These are phyloP conservation scores for Anoncus sp. DNA, from an alignment of 2,888 invertebrate genomes.

Conservation along the genomic window DNA sequence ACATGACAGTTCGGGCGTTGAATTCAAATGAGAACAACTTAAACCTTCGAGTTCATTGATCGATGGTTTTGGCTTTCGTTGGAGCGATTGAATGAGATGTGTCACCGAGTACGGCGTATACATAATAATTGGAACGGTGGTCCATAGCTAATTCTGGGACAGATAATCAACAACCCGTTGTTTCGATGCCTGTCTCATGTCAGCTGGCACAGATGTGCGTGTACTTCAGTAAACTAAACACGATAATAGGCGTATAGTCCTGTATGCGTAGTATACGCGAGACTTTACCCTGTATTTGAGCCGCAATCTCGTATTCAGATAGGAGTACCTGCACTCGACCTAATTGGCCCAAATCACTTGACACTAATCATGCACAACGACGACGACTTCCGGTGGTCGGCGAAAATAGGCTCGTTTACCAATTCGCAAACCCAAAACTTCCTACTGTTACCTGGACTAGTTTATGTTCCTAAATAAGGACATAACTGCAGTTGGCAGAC, in stretches of 20 bases:
- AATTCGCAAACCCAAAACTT: not conserved
- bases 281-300: not conserved
- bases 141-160: constrained; percentile 23
- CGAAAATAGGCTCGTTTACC: constrained; percentile 1
- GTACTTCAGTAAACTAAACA: constrained; percentile 23
- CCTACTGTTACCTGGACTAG: not conserved
- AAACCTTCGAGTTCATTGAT: not conserved
- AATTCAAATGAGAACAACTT: not conserved
- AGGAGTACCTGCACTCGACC: constrained; percentile 46
- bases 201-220: constrained; percentile 11
- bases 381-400: constrained; percentile 28
- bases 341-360: constrained; percentile 49
- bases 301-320: constrained; percentile 26
- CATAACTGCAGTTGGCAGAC: too few relatives aligned
- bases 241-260: not conserved
- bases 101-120: constrained; percentile 2
- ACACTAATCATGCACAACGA: constrained; percentile 41
- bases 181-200: constrained; percentile 21
- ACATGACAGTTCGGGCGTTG: not conserved
- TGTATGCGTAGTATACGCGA: not conserved
- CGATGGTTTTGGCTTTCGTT: not conserved
- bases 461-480: too few relatives aligned
- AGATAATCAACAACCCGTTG: constrained; percentile 34
- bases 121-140: constrained; percentile 10
- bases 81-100: not conserved